A percentile compares a stretch with the other conserved stretches of the same genome.
Evolutionary conservation across 2,113 vertebrate species (phyloP).

Genomic region (Onychorhynchus coronatus): DNA sequence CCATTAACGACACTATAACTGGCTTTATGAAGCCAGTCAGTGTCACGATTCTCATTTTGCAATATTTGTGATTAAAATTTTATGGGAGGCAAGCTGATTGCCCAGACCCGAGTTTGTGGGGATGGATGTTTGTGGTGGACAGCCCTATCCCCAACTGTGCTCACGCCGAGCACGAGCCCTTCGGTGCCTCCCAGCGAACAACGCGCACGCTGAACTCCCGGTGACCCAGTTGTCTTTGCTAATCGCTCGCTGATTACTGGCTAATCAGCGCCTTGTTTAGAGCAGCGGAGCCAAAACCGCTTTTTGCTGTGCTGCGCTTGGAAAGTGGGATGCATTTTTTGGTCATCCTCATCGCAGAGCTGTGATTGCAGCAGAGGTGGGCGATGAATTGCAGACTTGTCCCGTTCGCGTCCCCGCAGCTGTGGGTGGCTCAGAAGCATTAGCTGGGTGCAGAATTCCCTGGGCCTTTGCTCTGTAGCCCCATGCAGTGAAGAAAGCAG

Average conservation of each 20-base stretch:
- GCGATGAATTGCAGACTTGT: neutral
- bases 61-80: neutral
- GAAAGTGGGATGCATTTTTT: slow-evolving; percentile 47
- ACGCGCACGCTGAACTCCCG: slow-evolving; percentile 61
- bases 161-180: neutral
- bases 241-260: slow-evolving; percentile 73
- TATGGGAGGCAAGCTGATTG: neutral
- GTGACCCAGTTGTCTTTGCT: slow-evolving; percentile 74
- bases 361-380: neutral
- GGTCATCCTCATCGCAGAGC: neutral
- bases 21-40: neutral
- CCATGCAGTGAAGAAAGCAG: neutral
- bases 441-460: neutral
- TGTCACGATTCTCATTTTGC: neutral
- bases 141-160: neutral
- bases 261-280: slow-evolving; percentile 78
- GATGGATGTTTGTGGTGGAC: neutral
- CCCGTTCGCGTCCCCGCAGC: neutral
- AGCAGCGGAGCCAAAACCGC: slow-evolving; percentile 67
- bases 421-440: neutral
- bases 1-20: neutral
- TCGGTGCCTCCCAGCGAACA: slow-evolving; percentile 59
- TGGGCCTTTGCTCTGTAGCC: neutral
- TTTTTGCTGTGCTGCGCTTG: slow-evolving; percentile 61
- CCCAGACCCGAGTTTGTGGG: neutral